Base-by-base conservation (phyloP, 2,113 vertebrate species). In the Mungos mungo region DNA sequence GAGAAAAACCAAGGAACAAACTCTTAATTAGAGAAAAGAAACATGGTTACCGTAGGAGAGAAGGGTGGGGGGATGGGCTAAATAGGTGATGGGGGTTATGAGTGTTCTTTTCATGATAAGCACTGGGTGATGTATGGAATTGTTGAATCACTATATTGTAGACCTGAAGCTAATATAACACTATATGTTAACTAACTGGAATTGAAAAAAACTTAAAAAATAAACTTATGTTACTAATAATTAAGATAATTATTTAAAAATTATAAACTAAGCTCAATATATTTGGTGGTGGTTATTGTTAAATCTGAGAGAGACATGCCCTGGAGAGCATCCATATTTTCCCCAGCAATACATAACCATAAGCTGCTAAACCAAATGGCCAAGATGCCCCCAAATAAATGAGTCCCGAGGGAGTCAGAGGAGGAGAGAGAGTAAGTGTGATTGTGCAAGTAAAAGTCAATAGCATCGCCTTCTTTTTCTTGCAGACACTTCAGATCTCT, bases 391-490 rank as follows among this genome's bases (percentile, higher is more conserved):
- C n/a, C 35, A 76, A 63, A 86, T 41, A 54, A 72, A 35, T 41
- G 45, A 7, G 2, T 0, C 35, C 21, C 65, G 35, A 5, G 19
- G 2, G 18, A 57, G 11, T 35, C 15, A 31, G 0, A 13, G 7
- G 0, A 19, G 7, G 33, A 0, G 23, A 72, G 14, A 50, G 5
- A 60, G 4, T 31, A 35, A 11, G 4, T 16, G 0, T 9, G 27
- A 1, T 33, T 21, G 7, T 57, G 33, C 6, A 14, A 15, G 41
- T 13, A 41, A 50, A 29, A 79, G 12, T 65, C 16, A 66, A 33
- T 45, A 8, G 7, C 27, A 68, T 27, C 29, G 8, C 18, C 21
- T 41, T 80, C 41, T 76, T 47, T 50, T 45, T 29, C 66, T 19
- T 86, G 19, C 11, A 45, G 2, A 7, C 16, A 15, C 47, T 68